Percentiles rank a stretch among this genome's conserved stretches.
Conservation (phyloP, 2,113 vertebrate species). For the Alouatta palliata region DNA sequence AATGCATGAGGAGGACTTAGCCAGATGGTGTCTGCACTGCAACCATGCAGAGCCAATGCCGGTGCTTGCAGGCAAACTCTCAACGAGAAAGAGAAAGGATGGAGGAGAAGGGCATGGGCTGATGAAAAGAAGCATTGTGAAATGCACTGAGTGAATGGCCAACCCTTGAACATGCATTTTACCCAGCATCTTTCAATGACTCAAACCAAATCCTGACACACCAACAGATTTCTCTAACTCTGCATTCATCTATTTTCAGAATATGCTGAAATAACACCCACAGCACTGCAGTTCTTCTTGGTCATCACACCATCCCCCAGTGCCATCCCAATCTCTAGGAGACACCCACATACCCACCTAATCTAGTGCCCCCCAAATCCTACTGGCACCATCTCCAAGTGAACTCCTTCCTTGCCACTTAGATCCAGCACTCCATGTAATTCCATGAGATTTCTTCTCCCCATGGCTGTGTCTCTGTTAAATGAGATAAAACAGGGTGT, state of each 20-base stretch:
- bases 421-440: background rate
- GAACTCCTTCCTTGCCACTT: background rate
- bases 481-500: background rate
- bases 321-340: background rate
- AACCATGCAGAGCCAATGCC: background rate
- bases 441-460: background rate
- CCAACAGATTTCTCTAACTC: background rate
- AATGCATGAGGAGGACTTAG: background rate
- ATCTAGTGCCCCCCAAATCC: background rate
- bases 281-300: background rate
- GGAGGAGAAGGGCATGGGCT: background rate
- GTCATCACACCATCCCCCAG: background rate
- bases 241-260: background rate
- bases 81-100: background rate
- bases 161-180: background rate
- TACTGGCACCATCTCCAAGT: background rate
- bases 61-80: background rate
- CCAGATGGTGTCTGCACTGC: fast-evolving
- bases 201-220: background rate
- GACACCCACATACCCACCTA: background rate
- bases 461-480: background rate
- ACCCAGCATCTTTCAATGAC: background rate
- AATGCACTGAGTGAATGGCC: background rate
- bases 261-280: background rate
- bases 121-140: background rate